Percentiles rank a stretch among this genome's conserved stretches.
These are phyloP conservation scores for Acrocyrtus sp. DNA, from an alignment of 2,888 invertebrate species.

Conservation along the genomic window DNA sequence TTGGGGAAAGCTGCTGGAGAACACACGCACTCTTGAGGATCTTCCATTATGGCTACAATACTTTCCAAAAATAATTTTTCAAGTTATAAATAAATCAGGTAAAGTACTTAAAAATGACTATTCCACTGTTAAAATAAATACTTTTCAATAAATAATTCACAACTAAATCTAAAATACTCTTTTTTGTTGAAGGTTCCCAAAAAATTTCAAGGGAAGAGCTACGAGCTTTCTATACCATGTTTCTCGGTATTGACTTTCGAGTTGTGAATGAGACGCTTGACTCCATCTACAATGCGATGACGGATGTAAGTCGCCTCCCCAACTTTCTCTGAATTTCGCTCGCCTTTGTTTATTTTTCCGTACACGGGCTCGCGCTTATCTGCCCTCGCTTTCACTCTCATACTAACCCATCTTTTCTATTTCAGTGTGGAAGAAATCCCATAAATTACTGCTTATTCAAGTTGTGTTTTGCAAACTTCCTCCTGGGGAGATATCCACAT, in stretches of 20 bases:
- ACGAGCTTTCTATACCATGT: slow-evolving; percentile 77
- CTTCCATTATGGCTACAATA: slow-evolving; percentile 80
- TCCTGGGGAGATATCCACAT: slow-evolving; percentile 79
- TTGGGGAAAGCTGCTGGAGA: slow-evolving; percentile 73
- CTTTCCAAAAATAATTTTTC: slow-evolving; percentile 77
- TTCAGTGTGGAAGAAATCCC: slow-evolving; percentile 76
- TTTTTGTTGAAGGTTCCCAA: slow-evolving; percentile 70
- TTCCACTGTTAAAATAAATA: no score
- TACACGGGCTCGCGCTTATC: no score
- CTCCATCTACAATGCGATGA: slow-evolving; percentile 77
- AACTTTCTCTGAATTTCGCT: not conserved
- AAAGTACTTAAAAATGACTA: slow-evolving; percentile 64
- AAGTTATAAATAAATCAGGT: slow-evolving; percentile 77
- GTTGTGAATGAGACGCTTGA: slow-evolving; percentile 76
- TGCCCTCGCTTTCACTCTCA: no score
- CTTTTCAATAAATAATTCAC: no score
- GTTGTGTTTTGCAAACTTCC: slow-evolving; percentile 79
- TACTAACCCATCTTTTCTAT: no score
- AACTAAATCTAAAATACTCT: no score
- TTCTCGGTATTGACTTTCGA: slow-evolving; percentile 73
- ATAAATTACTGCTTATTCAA: slow-evolving; percentile 77
- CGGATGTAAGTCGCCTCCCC: slow-evolving; percentile 77
- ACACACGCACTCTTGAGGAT: slow-evolving; percentile 71
- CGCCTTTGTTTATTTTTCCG: not conserved
- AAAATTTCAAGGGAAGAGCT: slow-evolving; percentile 75